These are phyloP conservation scores for Dromococcyx pavoninus DNA, from an alignment of 2,797 vertebrate species.

Conservation along the genomic window DNA sequence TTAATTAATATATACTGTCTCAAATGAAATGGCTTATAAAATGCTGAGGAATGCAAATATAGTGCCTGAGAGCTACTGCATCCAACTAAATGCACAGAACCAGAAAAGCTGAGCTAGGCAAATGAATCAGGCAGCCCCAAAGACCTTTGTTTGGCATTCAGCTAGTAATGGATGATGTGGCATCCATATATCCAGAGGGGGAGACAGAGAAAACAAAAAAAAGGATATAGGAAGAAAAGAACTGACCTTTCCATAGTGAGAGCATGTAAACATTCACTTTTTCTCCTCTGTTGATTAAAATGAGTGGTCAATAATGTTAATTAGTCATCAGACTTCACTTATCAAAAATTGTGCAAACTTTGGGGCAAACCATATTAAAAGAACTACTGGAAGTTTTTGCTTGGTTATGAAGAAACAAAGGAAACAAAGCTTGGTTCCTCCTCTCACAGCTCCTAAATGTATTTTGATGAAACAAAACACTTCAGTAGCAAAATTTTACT, in stretches of 20 bases:
- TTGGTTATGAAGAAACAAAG: background rate
- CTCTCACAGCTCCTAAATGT: background rate
- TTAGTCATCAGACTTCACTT: background rate
- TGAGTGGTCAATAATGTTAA: background rate
- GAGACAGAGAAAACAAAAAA: background rate
- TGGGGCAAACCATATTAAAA: background rate
- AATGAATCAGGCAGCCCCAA: background rate
- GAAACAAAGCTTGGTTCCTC: too few species aligned
- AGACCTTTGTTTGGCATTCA: background rate
- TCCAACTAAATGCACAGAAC: background rate
- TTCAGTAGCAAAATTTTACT: background rate
- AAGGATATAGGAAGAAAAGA: background rate
- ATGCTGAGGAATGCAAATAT: constrained; percentile 17
- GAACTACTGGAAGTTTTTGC: background rate
- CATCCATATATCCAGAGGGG: background rate
- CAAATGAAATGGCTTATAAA: background rate
- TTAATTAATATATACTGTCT: constrained; percentile 4
- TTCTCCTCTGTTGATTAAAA: background rate
- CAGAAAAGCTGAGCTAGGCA: background rate
- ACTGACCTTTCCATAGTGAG: background rate
- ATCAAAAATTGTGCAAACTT: background rate
- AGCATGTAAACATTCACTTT: background rate
- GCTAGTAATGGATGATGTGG: background rate
- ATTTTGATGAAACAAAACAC: background rate
- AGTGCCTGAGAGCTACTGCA: background rate